Evolutionary conservation across 1,140 invertebrate species (phyloP).

Genomic region (Lamellibrachia luymesi): DNA sequence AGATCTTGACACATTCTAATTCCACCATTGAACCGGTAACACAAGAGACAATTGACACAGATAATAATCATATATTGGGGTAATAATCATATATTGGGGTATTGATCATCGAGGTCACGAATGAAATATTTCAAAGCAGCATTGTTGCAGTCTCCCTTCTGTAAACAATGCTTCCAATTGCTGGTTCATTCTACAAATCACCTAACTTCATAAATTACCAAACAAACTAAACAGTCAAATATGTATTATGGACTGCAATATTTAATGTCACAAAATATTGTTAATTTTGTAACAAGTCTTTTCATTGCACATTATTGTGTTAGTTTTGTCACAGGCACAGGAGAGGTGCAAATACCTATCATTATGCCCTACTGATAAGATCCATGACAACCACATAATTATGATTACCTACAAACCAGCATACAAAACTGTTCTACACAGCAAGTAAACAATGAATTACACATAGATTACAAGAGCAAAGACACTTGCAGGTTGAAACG

Average conservation of each 20-base stretch:
- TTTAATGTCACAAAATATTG: not conserved
- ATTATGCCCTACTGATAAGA: not conserved
- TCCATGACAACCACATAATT: not conserved
- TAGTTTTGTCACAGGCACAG: not conserved
- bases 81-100: too few relatives aligned
- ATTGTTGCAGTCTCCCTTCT: too few relatives aligned
- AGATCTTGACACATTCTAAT: too few relatives aligned
- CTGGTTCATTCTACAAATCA: not conserved
- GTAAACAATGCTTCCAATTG: not conserved
- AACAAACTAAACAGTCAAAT: not conserved
- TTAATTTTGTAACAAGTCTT: too few relatives aligned
- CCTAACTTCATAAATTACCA: not conserved
- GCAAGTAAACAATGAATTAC: not conserved
- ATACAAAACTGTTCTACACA: not conserved
- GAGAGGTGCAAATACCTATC: not conserved
- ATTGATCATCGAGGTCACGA: too few relatives aligned
- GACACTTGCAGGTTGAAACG: not conserved
- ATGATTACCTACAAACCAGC: not conserved
- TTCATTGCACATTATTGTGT: too few relatives aligned
- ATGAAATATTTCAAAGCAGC: too few relatives aligned
- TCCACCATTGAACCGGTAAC: too few relatives aligned
- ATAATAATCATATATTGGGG: too few relatives aligned
- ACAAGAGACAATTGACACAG: too few relatives aligned
- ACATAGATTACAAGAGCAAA: not conserved
- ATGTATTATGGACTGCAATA: too few relatives aligned